Percentiles rank a stretch among this genome's conserved stretches.
phyloP scores from a whole-genome alignment of 2,888 invertebrate species.

The Carterocephalus palaemon region DNA sequence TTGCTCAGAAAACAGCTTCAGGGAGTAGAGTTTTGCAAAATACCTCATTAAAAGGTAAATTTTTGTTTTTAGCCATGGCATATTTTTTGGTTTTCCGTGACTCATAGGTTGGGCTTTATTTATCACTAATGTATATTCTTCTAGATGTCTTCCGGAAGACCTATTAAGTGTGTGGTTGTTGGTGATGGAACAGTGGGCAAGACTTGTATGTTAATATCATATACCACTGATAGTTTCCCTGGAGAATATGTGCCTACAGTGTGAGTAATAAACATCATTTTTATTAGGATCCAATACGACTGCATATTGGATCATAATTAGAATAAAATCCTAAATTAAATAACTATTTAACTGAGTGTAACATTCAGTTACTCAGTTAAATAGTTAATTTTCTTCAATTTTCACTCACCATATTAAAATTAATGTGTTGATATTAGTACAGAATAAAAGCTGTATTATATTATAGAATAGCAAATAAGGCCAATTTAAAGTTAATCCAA shows the following conservation, averaged over 20 bases:
- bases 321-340: slow-evolving; percentile 86
- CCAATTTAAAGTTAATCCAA: no score
- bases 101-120: slow-evolving; percentile 63
- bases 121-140: slow-evolving; percentile 50
- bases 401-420: no score
- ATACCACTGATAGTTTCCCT: slow-evolving; percentile 95
- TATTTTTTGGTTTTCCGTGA: slow-evolving; percentile 58
- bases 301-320: neutral
- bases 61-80: slow-evolving; percentile 37
- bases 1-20: neutral
- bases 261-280: slow-evolving; percentile 83
- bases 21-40: slow-evolving; percentile 8
- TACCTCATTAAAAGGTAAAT: slow-evolving; percentile 32
- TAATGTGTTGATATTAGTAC: no score
- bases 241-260: slow-evolving; percentile 97
- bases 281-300: slow-evolving; percentile 25
- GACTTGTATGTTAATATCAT: slow-evolving; percentile 96
- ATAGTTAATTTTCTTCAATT: no score
- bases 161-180: slow-evolving; percentile 95
- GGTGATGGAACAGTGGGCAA: slow-evolving; percentile 96
- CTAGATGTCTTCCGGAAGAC: slow-evolving; percentile 93
- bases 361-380: no score
- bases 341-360: no score
- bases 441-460: no score
- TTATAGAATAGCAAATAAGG: no score